These are phyloP conservation scores for Prolemur simus DNA, from an alignment of 2,113 vertebrate genomes.

Conservation along the genomic window DNA sequence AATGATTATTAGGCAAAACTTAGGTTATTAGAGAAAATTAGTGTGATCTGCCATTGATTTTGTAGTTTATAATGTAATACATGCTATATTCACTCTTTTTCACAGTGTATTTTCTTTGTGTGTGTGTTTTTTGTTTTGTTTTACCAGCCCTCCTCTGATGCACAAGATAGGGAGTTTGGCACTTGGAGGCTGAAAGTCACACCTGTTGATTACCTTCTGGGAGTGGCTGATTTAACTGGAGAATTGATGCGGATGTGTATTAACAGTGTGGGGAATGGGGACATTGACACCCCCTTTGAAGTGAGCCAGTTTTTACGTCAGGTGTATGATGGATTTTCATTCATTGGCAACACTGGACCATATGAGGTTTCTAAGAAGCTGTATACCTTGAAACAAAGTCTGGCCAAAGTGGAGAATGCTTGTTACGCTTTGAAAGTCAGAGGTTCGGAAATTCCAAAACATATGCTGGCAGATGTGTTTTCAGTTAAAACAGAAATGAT, in stretches of 20 bases:
- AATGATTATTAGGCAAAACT: background rate
- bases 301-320: conserved; percentile 95
- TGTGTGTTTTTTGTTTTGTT: conserved; percentile 26
- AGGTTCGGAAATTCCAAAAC: conserved; percentile 97
- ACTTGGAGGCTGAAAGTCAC: conserved; percentile 92
- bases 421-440: conserved; percentile 95
- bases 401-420: conserved; percentile 97
- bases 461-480: conserved; percentile 98
- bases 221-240: conserved; percentile 96
- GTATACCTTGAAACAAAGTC: conserved; percentile 94
- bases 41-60: background rate
- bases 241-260: conserved; percentile 99
- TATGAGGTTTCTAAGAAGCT: conserved; percentile 98
- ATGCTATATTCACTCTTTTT: background rate
- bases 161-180: conserved; percentile 69
- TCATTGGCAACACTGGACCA: conserved; percentile 97
- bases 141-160: conserved; percentile 70
- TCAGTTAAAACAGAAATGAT: conserved; percentile 89
- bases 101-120: conserved; percentile 5
- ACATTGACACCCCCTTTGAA: conserved; percentile 97
- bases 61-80: background rate
- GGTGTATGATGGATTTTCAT: conserved; percentile 96
- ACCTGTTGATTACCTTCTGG: conserved; percentile 95
- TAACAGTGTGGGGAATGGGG: conserved; percentile 96
- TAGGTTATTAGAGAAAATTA: background rate